These are phyloP conservation scores for Leptopilina myrica DNA, from an alignment of 2,888 invertebrate genomes.

Conservation along the genomic window DNA sequence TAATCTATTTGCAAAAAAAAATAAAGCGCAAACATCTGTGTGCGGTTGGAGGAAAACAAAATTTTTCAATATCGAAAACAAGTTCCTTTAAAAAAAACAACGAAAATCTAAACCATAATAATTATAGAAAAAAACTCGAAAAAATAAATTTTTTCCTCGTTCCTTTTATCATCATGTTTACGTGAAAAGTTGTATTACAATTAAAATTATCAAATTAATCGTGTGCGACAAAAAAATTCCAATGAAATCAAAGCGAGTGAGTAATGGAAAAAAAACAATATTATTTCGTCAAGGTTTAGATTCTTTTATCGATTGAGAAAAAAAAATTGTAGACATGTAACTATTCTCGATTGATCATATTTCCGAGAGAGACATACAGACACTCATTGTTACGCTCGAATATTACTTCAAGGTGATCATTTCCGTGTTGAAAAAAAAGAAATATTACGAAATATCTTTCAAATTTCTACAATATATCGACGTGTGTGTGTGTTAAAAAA, in stretches of 20 bases:
- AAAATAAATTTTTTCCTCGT: no score
- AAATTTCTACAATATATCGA: not conserved
- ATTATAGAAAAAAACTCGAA: no score
- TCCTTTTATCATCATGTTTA: no score
- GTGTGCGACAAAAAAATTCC: not conserved
- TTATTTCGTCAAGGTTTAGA: not conserved
- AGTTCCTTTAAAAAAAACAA: not conserved
- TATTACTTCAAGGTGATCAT: not conserved
- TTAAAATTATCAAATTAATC: no score
- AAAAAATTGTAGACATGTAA: not conserved
- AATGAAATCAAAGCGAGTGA: not conserved
- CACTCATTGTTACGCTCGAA: not conserved
- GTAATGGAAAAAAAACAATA: constrained; percentile 4
- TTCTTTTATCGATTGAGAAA: constrained; percentile 7
- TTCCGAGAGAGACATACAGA: not conserved
- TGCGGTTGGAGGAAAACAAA: not conserved
- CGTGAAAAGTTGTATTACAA: no score
- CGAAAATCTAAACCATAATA: no score
- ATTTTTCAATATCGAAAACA: not conserved
- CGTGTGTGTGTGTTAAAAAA: no score
- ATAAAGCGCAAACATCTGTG: not conserved
- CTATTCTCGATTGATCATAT: constrained; percentile 10
- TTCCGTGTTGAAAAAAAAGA: not conserved
- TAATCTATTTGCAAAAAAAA: constrained; percentile 6
- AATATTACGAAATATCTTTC: not conserved